A percentile compares a stretch with the other conserved stretches of the same genome.
phyloP scores from a whole-genome alignment of 2,113 vertebrate genomes.

The Sinocyclocheilus anophthalmus region DNA sequence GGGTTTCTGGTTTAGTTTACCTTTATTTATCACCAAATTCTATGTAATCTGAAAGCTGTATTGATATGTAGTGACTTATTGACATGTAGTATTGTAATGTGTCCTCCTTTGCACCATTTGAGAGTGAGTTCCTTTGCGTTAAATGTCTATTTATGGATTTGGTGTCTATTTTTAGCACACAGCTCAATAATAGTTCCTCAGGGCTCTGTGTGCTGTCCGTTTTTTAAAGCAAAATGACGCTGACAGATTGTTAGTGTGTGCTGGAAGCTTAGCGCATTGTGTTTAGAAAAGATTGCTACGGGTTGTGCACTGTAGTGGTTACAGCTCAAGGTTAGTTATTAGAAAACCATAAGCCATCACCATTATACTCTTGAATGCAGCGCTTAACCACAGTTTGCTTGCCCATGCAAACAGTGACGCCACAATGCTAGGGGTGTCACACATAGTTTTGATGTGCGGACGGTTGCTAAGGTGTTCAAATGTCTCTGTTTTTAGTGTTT shows the following conservation, averaged over 20 bases:
- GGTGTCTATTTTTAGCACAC: constrained; percentile 7
- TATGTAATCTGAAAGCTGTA: not conserved
- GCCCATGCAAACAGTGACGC: not conserved
- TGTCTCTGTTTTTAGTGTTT: not conserved
- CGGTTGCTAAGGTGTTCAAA: not conserved
- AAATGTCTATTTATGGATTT: constrained; percentile 33
- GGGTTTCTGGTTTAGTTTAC: not conserved
- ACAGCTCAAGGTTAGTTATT: not conserved
- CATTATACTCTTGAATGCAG: not conserved
- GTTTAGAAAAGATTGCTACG: not conserved
- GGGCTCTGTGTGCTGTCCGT: constrained; percentile 4
- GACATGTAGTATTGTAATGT: not conserved
- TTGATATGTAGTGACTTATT: not conserved
- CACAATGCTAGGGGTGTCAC: not conserved
- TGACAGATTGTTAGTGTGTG: not conserved
- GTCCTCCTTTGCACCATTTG: not conserved
- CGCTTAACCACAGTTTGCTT: not conserved
- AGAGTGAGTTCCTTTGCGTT: constrained; percentile 8
- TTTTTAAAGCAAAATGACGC: constrained; percentile 1
- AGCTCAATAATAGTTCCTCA: constrained; percentile 20
- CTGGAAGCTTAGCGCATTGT: not conserved
- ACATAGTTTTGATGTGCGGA: not conserved
- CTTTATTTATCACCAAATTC: not conserved
- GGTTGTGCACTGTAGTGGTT: not conserved
- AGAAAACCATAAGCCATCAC: not conserved